Evolutionary conservation across 2,113 vertebrate genomes (phyloP).

Genomic region (Poicephalus meyeri): DNA sequence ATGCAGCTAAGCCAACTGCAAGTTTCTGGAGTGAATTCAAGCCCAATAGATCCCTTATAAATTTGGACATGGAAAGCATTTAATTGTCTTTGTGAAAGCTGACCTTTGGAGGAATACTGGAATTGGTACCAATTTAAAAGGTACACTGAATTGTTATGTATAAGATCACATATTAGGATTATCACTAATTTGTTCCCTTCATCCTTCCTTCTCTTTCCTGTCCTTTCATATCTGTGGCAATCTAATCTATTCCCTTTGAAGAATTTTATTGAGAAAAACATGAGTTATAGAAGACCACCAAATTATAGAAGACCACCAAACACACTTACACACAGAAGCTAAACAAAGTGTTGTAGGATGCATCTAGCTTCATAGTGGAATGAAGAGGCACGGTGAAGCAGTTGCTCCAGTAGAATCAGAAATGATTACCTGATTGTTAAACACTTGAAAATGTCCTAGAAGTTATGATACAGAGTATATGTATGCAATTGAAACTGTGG

Average conservation of each 20-base stretch:
- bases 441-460: neutral
- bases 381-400: neutral
- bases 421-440: neutral
- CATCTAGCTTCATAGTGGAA: neutral
- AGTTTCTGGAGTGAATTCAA: neutral
- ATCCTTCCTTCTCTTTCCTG: neutral
- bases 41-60: neutral
- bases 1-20: neutral
- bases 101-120: neutral
- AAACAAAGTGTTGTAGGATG: neutral
- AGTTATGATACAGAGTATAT: neutral
- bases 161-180: neutral
- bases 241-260: neutral
- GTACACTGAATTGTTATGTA: neutral
- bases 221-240: neutral
- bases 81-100: neutral
- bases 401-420: neutral
- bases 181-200: neutral
- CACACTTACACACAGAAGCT: neutral
- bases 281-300: fast-evolving
- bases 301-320: neutral
- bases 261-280: neutral
- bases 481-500: neutral
- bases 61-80: neutral
- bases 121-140: neutral